Evolutionary conservation across 2,797 vertebrate genomes (phyloP).

Genomic region (Hemibagrus guttatus): DNA sequence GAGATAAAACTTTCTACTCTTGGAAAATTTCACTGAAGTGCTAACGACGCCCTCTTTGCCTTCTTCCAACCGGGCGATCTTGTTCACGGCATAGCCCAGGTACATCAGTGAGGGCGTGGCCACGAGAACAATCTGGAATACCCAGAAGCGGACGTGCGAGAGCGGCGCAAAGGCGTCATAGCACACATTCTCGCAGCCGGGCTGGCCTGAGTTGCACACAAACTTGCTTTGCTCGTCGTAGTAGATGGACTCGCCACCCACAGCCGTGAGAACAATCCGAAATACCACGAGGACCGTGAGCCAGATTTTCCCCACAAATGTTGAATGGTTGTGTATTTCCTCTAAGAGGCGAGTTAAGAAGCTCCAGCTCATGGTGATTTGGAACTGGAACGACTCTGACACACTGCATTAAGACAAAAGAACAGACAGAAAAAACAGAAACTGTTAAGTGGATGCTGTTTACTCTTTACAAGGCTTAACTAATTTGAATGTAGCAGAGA

Average conservation of each 20-base stretch:
- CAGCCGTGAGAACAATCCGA: constrained; percentile 91
- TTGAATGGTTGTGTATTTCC: constrained; percentile 97
- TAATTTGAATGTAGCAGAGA: background rate
- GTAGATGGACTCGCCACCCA: constrained; percentile 95
- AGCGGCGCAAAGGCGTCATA: constrained; percentile 92
- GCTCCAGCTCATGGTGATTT: constrained; percentile 92
- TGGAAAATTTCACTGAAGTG: constrained; percentile 58
- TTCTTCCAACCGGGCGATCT: constrained; percentile 82
- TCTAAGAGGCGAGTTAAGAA: constrained; percentile 94
- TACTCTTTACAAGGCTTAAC: background rate
- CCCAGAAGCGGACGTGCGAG: constrained; percentile 94
- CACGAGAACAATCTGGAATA: constrained; percentile 93
- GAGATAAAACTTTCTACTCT: constrained; percentile 63
- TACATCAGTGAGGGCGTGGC: constrained; percentile 91
- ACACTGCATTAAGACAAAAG: constrained; percentile 9
- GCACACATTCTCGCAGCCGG: constrained; percentile 94
- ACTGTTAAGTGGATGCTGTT: background rate
- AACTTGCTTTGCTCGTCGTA: constrained; percentile 96
- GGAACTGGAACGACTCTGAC: constrained; percentile 39
- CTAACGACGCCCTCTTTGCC: constrained; percentile 60
- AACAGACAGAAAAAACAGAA: background rate
- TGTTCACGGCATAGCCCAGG: constrained; percentile 89
- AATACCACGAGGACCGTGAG: constrained; percentile 90
- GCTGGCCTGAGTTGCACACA: constrained; percentile 91
- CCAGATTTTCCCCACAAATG: constrained; percentile 97